A percentile compares a stretch with the other conserved stretches of the same genome.
Evolutionary conservation across 2,797 vertebrate species (phyloP).

Genomic region (Falco novaeseelandiae): DNA sequence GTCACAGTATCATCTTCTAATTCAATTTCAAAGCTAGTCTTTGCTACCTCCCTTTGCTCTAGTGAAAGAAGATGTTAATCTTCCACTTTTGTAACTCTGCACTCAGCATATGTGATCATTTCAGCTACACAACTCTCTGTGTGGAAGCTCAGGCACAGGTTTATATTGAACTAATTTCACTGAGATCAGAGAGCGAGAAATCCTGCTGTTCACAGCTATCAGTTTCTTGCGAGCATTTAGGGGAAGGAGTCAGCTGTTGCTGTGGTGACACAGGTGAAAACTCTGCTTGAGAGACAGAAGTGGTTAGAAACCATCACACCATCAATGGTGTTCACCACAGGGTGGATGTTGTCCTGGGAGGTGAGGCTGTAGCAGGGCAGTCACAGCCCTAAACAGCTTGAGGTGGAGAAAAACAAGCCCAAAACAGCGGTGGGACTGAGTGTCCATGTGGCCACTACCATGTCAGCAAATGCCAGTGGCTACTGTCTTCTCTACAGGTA

Average conservation of each 20-base stretch:
- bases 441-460: rapidly evolving
- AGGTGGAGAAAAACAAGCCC: not conserved
- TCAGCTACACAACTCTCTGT: not conserved
- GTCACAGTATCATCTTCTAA: not conserved
- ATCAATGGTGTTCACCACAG: not conserved
- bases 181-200: not conserved
- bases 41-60: not conserved
- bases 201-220: not conserved
- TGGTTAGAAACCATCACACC: not conserved
- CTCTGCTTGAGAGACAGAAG: not conserved
- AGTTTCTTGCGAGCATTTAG: not conserved
- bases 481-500: not conserved
- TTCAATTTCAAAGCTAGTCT: slow-evolving; percentile 9
- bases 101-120: not conserved
- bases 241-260: not conserved
- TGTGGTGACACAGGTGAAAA: not conserved
- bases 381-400: not conserved
- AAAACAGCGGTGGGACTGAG: not conserved
- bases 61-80: not conserved
- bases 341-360: not conserved
- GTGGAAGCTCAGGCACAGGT: not conserved
- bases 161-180: not conserved
- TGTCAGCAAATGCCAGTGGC: not conserved
- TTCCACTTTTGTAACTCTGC: not conserved
- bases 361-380: not conserved